Evolutionary conservation across 1,140 invertebrate genomes (phyloP).

Genomic region (Ceratosolen solmsi): DNA sequence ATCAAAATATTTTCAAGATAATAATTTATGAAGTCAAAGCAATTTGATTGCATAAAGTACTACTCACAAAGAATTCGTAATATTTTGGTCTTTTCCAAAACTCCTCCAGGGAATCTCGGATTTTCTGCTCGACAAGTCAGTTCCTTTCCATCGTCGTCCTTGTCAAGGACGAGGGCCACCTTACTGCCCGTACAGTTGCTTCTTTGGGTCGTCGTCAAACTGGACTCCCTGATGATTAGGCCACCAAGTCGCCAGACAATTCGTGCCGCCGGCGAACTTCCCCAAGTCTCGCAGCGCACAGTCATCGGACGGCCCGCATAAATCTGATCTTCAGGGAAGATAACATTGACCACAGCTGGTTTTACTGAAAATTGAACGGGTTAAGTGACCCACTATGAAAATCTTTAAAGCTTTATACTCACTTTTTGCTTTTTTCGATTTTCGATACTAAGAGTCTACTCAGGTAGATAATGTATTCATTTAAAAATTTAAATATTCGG

Average conservation of each 20-base stretch:
- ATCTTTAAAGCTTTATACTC: too few relatives aligned
- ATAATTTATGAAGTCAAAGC: too few relatives aligned
- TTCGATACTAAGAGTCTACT: too few relatives aligned
- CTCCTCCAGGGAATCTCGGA: conserved; percentile 87
- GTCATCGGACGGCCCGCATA: conserved; percentile 77
- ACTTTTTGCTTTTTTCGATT: too few relatives aligned
- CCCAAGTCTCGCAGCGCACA: conserved; percentile 80
- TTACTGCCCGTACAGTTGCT: conserved; percentile 84
- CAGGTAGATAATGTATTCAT: too few relatives aligned
- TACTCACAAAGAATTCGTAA: conserved; percentile 88
- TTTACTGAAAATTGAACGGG: conserved; percentile 74
- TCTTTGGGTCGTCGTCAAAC: conserved; percentile 72
- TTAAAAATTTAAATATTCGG: too few relatives aligned
- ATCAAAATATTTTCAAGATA: too few relatives aligned
- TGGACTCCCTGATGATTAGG: conserved; percentile 76
- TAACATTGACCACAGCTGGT: conserved; percentile 80
- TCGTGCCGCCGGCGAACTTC: conserved; percentile 82
- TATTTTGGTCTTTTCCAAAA: conserved; percentile 83
- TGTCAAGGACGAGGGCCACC: conserved; percentile 80
- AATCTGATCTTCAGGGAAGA: conserved; percentile 76
- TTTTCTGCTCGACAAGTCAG: conserved; percentile 92
- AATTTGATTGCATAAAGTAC: background rate
- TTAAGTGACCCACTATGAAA: too few relatives aligned
- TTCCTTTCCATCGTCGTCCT: conserved; percentile 86
- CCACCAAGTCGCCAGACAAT: conserved; percentile 82